A percentile compares a stretch with the other conserved stretches of the same genome.
Conservation (phyloP, 2,888 invertebrate species). For the Eueremaeus valkanovi region DNA sequence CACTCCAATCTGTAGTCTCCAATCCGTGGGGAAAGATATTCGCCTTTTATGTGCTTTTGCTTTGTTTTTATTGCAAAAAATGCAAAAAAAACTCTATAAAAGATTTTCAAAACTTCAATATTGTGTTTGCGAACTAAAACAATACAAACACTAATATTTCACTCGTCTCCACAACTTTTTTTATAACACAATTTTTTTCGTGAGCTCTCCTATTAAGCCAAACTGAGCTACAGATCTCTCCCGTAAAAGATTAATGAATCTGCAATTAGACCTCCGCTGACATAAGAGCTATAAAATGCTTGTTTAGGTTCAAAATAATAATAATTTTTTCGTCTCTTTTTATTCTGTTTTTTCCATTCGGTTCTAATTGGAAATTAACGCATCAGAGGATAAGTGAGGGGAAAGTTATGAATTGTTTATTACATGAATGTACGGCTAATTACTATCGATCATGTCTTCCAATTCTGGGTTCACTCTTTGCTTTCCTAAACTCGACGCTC, state of each 20-base stretch:
- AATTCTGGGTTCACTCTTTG: slow-evolving; percentile 20
- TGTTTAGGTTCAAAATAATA: neutral
- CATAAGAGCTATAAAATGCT: slow-evolving; percentile 15
- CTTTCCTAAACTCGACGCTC: neutral
- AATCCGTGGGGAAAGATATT: slow-evolving; percentile 29
- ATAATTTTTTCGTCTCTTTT: neutral
- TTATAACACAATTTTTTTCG: neutral
- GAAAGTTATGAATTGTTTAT: slow-evolving; percentile 32
- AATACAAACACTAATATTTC: slow-evolving; percentile 7
- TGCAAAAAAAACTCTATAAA: neutral
- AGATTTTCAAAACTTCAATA: slow-evolving; percentile 13
- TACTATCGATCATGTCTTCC: slow-evolving; percentile 28
- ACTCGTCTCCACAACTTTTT: neutral
- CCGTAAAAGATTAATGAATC: slow-evolving; percentile 17
- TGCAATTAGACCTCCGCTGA: slow-evolving; percentile 10
- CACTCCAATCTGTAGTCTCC: no score
- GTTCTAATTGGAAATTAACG: slow-evolving; percentile 30
- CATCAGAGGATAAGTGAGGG: neutral
- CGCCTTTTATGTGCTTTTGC: neutral
- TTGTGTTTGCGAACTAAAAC: neutral
- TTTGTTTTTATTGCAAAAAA: slow-evolving; percentile 14
- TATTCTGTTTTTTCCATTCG: neutral
- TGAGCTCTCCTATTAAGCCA: neutral
- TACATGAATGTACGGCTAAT: slow-evolving; percentile 10
- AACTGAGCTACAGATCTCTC: neutral